Conservation (phyloP, 1,140 invertebrate genomes). For the Araneus ventricosus region DNA sequence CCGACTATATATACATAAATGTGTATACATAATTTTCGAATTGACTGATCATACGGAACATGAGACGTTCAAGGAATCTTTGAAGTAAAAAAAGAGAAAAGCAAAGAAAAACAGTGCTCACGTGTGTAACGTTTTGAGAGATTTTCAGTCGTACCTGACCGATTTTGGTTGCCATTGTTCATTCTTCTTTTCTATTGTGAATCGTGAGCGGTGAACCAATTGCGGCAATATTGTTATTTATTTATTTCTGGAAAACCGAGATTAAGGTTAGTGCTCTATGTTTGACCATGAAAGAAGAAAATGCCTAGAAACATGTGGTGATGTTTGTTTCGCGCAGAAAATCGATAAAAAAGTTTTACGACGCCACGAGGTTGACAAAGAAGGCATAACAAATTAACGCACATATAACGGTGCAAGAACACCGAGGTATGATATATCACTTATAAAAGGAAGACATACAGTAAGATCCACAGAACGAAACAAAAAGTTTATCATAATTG, state of each 20-base stretch:
- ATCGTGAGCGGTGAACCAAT: conserved; percentile 44
- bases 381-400: conserved; percentile 9
- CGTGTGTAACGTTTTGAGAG: conserved; percentile 53
- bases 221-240: background rate
- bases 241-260: conserved; percentile 42
- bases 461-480: too few species aligned
- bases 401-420: background rate
- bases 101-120: conserved; percentile 13
- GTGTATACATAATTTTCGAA: conserved; percentile 27
- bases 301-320: conserved; percentile 9
- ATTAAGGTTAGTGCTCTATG: conserved; percentile 43
- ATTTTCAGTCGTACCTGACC: conserved; percentile 38
- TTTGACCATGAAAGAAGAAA: conserved; percentile 43
- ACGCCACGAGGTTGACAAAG: background rate
- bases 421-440: too few species aligned
- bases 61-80: conserved; percentile 15
- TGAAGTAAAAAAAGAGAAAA: background rate
- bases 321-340: background rate
- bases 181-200: conserved; percentile 24
- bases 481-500: too few species aligned
- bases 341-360: background rate
- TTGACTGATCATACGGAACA: conserved; percentile 29
- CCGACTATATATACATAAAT: background rate
- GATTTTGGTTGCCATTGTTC: conserved; percentile 44
- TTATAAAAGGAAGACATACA: too few species aligned